A percentile compares a stretch with the other conserved stretches of the same genome.
These are phyloP conservation scores for Leucoptera coffeella DNA, from an alignment of 2,888 invertebrate species.

Conservation along the genomic window DNA sequence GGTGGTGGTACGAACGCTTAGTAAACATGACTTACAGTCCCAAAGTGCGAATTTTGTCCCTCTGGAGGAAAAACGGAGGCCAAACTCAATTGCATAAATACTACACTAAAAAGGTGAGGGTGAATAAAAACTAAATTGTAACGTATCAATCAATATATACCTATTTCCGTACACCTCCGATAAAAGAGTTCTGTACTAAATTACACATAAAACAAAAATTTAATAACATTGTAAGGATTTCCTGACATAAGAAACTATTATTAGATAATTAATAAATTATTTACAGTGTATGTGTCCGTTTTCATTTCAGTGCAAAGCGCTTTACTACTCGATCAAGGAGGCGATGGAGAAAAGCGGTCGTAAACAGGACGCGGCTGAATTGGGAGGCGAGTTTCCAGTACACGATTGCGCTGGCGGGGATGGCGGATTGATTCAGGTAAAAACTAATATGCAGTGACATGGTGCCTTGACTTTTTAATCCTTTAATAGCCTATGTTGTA, in stretches of 20 bases:
- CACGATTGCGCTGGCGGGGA: conserved; percentile 96
- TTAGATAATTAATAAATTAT: no score
- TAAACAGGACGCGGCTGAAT: conserved; percentile 61
- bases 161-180: no score
- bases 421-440: conserved; percentile 85
- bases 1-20: conserved; percentile 99
- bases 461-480: no score
- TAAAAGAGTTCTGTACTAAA: no score
- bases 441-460: background rate
- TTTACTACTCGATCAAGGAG: conserved; percentile 98
- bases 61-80: conserved; percentile 93
- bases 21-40: conserved; percentile 99
- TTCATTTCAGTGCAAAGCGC: conserved; percentile 81
- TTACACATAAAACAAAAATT: no score
- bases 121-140: no score
- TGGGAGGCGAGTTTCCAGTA: conserved; percentile 96
- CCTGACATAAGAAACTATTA: no score
- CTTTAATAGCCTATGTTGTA: no score
- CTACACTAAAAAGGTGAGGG: conserved; percentile 90
- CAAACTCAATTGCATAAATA: conserved; percentile 96
- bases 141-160: no score
- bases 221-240: no score
- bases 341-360: conserved; percentile 93
- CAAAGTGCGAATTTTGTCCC: conserved; percentile 92
- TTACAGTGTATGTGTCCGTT: no score